Conservation (phyloP, 1,140 invertebrate genomes). For the Philaenus spumarius region DNA sequence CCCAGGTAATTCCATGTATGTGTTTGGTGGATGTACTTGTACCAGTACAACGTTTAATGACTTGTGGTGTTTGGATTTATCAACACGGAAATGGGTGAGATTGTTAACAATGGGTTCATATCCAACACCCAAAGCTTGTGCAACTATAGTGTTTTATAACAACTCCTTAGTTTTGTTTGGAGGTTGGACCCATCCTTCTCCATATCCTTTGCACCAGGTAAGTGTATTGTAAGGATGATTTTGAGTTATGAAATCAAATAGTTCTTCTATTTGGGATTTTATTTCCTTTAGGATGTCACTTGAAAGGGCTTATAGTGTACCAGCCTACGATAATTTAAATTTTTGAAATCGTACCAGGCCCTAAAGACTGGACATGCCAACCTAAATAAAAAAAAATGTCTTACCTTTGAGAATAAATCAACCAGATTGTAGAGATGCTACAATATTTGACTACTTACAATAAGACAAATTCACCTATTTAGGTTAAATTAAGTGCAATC, state of each 20-base stretch:
- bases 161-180: constrained; percentile 85
- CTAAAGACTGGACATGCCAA: too few species aligned
- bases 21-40: constrained; percentile 94
- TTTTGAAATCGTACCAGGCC: too few species aligned
- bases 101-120: constrained; percentile 79
- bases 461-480: too few species aligned
- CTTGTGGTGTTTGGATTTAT: constrained; percentile 88
- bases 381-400: too few species aligned
- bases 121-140: constrained; percentile 93
- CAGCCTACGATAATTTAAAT: too few species aligned
- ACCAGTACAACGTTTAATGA: constrained; percentile 95
- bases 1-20: constrained; percentile 74
- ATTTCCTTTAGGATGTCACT: background rate
- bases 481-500: too few species aligned
- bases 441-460: too few species aligned
- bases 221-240: constrained; percentile 4
- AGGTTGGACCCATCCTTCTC: constrained; percentile 91
- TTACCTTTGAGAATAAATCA: too few species aligned
- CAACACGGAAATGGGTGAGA: constrained; percentile 72
- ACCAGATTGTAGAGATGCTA: too few species aligned
- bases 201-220: constrained; percentile 83
- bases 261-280: too few species aligned
- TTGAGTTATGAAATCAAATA: too few species aligned
- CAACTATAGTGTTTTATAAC: constrained; percentile 80
- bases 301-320: background rate